Percentiles rank a stretch among this genome's conserved stretches.
Conservation (phyloP, 1,140 invertebrate species). For the Anadara kagoshimensis region DNA sequence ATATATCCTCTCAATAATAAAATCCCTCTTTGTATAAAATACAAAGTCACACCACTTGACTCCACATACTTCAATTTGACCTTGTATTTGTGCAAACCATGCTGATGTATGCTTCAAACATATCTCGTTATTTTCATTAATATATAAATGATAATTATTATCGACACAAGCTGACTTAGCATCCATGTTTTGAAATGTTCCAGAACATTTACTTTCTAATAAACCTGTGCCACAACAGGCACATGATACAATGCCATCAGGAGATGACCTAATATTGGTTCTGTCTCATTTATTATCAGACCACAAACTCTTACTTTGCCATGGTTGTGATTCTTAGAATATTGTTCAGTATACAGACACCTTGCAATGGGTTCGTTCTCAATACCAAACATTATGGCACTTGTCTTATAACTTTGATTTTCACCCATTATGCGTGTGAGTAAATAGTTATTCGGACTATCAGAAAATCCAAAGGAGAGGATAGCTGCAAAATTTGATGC, state of each 20-base stretch:
- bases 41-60: constrained; percentile 31
- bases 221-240: constrained; percentile 21
- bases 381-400: neutral
- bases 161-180: constrained; percentile 3
- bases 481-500: constrained; percentile 4
- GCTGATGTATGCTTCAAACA: neutral
- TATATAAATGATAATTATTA: constrained; percentile 11
- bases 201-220: constrained; percentile 14
- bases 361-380: neutral
- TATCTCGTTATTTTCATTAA: neutral
- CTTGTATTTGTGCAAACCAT: constrained; percentile 29
- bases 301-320: neutral
- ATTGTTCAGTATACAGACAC: neutral
- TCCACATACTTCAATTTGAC: constrained; percentile 18
- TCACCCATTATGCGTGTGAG: constrained; percentile 12
- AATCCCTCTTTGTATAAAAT: constrained; percentile 21
- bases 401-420: no score
- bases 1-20: constrained; percentile 11
- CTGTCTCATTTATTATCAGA: neutral
- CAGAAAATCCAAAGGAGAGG: neutral
- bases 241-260: constrained; percentile 16
- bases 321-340: neutral
- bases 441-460: constrained; percentile 7
- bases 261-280: constrained; percentile 11
- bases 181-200: constrained; percentile 2